These are phyloP conservation scores for Coregonus clupeaformis DNA, from an alignment of 2,113 vertebrate species.

Conservation along the genomic window DNA sequence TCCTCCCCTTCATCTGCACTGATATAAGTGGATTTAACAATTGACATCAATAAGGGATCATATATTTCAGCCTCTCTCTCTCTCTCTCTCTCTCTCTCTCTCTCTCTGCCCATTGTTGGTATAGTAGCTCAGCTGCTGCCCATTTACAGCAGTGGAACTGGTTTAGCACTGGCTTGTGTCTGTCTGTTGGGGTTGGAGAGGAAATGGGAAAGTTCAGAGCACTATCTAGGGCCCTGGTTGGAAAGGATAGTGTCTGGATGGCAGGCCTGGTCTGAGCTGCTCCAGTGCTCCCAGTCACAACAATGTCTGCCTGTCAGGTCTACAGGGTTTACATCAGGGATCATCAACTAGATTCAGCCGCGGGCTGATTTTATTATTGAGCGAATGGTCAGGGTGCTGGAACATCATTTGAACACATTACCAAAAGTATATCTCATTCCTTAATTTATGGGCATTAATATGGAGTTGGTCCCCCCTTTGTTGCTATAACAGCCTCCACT, in stretches of 20 bases:
- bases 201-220: slow-evolving; percentile 16
- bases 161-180: not conserved
- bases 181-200: not conserved
- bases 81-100: not conserved
- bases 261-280: slow-evolving; percentile 50
- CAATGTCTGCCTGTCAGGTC: slow-evolving; percentile 52
- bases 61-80: not conserved
- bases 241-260: slow-evolving; percentile 19
- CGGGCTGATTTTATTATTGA: not conserved
- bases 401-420: too few species aligned
- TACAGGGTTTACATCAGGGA: slow-evolving; percentile 52
- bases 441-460: too few species aligned
- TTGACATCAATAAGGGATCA: too few species aligned
- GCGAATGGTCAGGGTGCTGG: not conserved
- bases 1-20: too few species aligned
- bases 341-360: slow-evolving; percentile 16
- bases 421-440: too few species aligned
- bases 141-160: not conserved
- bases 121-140: not conserved
- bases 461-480: too few species aligned
- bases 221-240: not conserved
- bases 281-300: slow-evolving; percentile 73
- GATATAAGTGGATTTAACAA: too few species aligned
- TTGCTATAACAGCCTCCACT: too few species aligned
- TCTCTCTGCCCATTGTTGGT: not conserved